phyloP scores from a whole-genome alignment of 2,797 vertebrate species.

The Odontamblyopus rebecca region DNA sequence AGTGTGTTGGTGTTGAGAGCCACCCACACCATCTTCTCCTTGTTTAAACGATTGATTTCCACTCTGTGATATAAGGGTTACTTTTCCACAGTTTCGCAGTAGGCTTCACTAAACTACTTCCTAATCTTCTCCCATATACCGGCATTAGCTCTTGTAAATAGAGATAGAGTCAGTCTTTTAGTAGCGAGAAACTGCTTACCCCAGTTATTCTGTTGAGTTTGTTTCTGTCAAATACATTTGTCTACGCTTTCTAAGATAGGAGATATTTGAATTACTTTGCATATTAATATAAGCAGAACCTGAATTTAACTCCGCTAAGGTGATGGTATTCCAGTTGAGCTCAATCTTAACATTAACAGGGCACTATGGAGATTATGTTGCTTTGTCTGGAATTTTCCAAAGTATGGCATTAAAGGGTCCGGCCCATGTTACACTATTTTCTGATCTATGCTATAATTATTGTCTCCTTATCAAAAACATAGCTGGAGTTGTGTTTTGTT shows the following conservation, averaged over 20 bases:
- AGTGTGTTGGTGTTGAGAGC: slow-evolving; percentile 20
- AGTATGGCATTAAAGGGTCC: too few species aligned
- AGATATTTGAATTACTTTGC: not conserved
- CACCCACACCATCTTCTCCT: slow-evolving; percentile 21
- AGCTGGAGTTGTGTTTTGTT: too few species aligned
- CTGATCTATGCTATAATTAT: too few species aligned
- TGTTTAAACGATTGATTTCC: slow-evolving; percentile 20
- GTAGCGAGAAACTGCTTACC: slow-evolving; percentile 10
- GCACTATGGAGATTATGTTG: too few species aligned
- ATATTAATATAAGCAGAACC: not conserved
- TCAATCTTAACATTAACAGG: too few species aligned
- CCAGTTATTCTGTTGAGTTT: slow-evolving; percentile 23
- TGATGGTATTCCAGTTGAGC: too few species aligned
- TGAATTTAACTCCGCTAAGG: too few species aligned
- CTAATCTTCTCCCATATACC: slow-evolving; percentile 20
- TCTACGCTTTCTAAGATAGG: too few species aligned
- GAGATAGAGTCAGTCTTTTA: slow-evolving; percentile 38
- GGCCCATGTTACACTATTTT: too few species aligned
- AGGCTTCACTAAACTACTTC: slow-evolving; percentile 29
- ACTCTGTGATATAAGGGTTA: slow-evolving; percentile 31
- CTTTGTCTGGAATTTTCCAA: too few species aligned
- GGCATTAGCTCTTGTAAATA: slow-evolving; percentile 35
- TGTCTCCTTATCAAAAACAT: too few species aligned
- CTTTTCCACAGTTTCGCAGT: slow-evolving; percentile 16
- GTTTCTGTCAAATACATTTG: not conserved